These are phyloP conservation scores for Catharus fuscescens DNA, from an alignment of 2,113 vertebrate genomes.

Conservation along the genomic window DNA sequence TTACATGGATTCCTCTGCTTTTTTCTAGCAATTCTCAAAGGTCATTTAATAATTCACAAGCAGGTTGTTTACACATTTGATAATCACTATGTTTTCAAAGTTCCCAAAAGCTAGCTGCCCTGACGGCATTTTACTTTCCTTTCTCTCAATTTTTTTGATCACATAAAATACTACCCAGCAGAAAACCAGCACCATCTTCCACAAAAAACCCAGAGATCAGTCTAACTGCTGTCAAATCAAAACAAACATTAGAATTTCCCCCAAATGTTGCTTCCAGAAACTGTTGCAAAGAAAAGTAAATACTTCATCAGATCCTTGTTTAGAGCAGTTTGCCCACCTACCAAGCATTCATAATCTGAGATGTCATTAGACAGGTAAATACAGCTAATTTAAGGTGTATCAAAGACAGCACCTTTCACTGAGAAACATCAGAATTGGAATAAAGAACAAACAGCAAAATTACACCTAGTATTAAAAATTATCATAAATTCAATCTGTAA, in stretches of 20 bases:
- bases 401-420: slow-evolving; percentile 16
- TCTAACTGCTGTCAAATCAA: not conserved
- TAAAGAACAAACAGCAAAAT: slow-evolving; percentile 15
- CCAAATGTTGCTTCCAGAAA: not conserved
- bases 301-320: not conserved
- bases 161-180: not conserved
- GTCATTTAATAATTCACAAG: slow-evolving; percentile 8
- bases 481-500: slow-evolving; percentile 16
- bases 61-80: not conserved
- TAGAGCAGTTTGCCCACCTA: not conserved
- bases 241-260: not conserved
- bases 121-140: not conserved
- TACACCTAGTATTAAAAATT: not conserved
- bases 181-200: not conserved
- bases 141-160: not conserved
- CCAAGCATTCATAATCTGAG: not conserved
- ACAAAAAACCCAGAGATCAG: not conserved
- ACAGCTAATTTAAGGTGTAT: not conserved
- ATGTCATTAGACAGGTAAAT: not conserved
- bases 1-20: not conserved
- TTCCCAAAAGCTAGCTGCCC: not conserved
- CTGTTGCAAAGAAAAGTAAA: not conserved
- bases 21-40: not conserved
- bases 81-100: not conserved
- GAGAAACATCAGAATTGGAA: not conserved